Evolutionary conservation across 2,797 vertebrate genomes (phyloP).

Genomic region (Pterois miles): DNA sequence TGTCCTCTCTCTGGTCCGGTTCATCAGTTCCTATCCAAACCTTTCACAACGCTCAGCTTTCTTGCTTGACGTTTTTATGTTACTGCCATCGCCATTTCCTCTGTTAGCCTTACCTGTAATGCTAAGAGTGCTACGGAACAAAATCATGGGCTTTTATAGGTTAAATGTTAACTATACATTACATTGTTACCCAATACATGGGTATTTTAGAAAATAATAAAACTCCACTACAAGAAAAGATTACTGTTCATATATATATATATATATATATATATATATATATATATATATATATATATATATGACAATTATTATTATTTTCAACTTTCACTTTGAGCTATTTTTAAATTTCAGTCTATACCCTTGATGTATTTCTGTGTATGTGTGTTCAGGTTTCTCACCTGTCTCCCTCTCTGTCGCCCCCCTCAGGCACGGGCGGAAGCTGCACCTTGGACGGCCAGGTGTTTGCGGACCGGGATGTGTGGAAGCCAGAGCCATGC

Average conservation of each 20-base stretch:
- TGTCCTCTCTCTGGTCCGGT: neutral
- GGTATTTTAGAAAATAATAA: neutral
- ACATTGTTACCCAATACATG: too few relatives aligned
- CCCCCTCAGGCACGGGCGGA: conserved; percentile 68
- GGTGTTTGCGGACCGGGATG: conserved; percentile 88
- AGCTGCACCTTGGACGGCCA: conserved; percentile 88
- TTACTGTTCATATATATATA: too few relatives aligned
- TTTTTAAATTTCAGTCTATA: neutral
- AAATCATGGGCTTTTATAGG: neutral
- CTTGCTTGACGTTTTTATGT: neutral
- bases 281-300: neutral
- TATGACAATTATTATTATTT: neutral
- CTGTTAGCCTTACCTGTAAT: neutral
- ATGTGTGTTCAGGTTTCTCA: conserved; percentile 21
- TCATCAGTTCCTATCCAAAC: neutral
- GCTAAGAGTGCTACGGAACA: neutral
- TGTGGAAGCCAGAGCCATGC: conserved; percentile 94
- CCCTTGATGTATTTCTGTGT: neutral
- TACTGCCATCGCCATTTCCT: neutral
- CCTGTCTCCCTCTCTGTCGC: conserved; percentile 42
- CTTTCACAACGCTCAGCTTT: neutral
- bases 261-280: neutral
- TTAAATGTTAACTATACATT: neutral
- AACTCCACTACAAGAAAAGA: too few relatives aligned
- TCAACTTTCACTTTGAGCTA: neutral